Percentiles rank a stretch among this genome's conserved stretches.
Conservation (phyloP, 2,113 vertebrate genomes). For the Athene noctua region DNA sequence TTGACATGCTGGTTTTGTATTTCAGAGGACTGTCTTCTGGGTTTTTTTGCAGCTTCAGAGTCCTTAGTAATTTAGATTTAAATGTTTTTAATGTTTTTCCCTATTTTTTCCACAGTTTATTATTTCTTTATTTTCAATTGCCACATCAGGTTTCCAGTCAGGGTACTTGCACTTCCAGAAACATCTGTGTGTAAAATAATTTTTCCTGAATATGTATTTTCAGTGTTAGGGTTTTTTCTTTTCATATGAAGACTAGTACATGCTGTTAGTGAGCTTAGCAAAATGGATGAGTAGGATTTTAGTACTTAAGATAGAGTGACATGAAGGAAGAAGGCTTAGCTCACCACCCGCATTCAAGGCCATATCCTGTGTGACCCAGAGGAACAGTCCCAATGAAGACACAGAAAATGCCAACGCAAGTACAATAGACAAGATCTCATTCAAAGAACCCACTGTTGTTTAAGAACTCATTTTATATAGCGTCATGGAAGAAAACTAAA, state of each 20-base stretch:
- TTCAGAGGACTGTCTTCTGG: neutral
- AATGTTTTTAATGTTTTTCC: neutral
- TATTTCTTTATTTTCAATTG: neutral
- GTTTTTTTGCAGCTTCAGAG: neutral
- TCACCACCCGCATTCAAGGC: neutral
- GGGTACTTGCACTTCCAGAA: neutral
- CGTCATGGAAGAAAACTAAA: neutral
- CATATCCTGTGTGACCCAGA: neutral
- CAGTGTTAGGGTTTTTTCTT: neutral
- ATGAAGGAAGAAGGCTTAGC: conserved; percentile 46
- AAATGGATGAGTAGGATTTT: conserved; percentile 26
- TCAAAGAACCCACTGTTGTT: neutral
- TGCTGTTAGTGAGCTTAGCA: conserved; percentile 3
- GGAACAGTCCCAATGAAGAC: neutral
- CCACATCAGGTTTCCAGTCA: neutral
- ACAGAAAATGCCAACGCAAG: neutral
- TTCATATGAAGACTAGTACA: neutral
- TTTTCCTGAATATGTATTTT: neutral
- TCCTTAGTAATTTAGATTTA: neutral
- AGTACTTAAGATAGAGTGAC: conserved; percentile 28
- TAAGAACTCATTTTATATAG: neutral
- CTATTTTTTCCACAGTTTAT: neutral
- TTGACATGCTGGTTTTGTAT: neutral
- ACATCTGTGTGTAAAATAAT: neutral
- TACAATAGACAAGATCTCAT: neutral